Evolutionary conservation across 2,888 invertebrate genomes (phyloP), one percentile per base, ranked within the genome.

Genomic region (Noctuana brunneofusca): DNA sequence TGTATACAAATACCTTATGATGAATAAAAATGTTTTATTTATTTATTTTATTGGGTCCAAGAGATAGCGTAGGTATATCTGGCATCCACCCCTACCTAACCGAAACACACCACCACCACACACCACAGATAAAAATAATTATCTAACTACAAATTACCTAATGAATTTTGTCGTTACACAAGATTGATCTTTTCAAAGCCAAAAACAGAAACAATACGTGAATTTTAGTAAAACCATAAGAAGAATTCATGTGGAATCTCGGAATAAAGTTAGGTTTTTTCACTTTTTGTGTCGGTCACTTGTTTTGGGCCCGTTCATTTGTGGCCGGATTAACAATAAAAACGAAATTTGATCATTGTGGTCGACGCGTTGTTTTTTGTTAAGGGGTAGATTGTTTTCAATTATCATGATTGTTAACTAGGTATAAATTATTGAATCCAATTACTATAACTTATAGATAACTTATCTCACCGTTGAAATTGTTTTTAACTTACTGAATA

Each of bases 311-410:
- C 57, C 32, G 83, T 84, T 89, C 89, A 88, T 89, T 90, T 88
- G 80, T 76, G 80, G 76, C 75, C 69, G 84, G 84, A 85, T 87
- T 84, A 87, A 91, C 89, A 91, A 90, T 91, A 91, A 91, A 91
- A 90, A 87, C 86, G 89, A 89, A 90, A 91, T 90, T 90, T 89
- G 90, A 90, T 91, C 89, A 89, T 90, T 89, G 88, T 85, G 83
- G 76, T 78, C 76, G 79, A 69, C 73, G 69, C 73, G 74, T 73
- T 74, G 75, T 67, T 69, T 65, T 74, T 68, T 67, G 71, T 89
- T 89, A 89, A 90, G 89, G 87, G 71, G 30, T 69, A 73, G 81
- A 32, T 49, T 30, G 43, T 24, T 55, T 62, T 62, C 55, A 30
- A 55, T 55, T 62, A 48, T 46, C 46, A 2, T 8, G 16, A 48